These are phyloP conservation scores for Lasioglossum villosulum DNA, from an alignment of 2,888 invertebrate genomes.

Conservation along the genomic window DNA sequence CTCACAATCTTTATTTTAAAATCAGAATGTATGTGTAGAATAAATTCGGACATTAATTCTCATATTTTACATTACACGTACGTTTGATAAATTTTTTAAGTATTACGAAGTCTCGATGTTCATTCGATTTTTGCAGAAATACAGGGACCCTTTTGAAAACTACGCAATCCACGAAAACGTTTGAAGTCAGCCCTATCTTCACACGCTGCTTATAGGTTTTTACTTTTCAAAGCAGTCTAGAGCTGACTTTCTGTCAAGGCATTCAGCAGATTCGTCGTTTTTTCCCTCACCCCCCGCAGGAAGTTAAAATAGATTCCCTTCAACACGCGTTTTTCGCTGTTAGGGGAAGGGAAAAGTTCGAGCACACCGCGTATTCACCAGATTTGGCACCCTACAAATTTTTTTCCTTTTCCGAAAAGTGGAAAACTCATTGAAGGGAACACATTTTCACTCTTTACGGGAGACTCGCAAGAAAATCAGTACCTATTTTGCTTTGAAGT, in stretches of 20 bases:
- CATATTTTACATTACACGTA: neutral
- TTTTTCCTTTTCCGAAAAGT: neutral
- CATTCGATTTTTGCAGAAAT: neutral
- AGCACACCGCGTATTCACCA: conserved; percentile 3
- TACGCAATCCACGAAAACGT: neutral
- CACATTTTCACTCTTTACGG: neutral
- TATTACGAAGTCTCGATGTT: neutral
- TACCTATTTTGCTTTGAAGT: neutral
- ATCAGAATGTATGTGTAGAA: no score
- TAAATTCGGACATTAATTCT: neutral
- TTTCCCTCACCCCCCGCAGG: neutral
- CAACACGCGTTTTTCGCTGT: conserved; percentile 5
- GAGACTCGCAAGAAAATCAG: neutral
- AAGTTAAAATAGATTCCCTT: conserved; percentile 11
- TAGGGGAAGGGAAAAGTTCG: conserved; percentile 1
- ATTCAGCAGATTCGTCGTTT: neutral
- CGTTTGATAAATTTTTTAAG: neutral
- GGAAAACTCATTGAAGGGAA: neutral
- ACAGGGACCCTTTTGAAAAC: neutral
- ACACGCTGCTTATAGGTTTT: conserved; percentile 9
- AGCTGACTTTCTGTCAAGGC: conserved; percentile 8
- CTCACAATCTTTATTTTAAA: neutral
- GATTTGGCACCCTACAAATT: neutral
- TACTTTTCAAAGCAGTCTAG: conserved; percentile 7
- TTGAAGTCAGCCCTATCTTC: conserved; percentile 7